Evolutionary conservation across 2,797 vertebrate species (phyloP).

Genomic region (Presbytis comata): DNA sequence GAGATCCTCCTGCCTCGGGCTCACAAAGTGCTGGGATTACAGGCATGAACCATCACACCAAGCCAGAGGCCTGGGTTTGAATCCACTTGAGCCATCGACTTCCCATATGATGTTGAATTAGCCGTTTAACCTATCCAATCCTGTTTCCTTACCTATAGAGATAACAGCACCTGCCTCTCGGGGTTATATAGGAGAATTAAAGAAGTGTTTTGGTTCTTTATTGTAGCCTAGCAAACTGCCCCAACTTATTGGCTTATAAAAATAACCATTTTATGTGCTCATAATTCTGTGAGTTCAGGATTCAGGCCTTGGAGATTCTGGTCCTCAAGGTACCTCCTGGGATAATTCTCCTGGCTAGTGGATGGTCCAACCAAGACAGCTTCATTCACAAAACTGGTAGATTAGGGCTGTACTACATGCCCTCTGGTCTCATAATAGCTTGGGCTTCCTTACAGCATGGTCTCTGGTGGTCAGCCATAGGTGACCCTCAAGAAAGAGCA

Average conservation of each 20-base stretch:
- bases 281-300: neutral
- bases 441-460: neutral
- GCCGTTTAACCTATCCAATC: neutral
- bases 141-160: neutral
- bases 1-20: neutral
- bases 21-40: neutral
- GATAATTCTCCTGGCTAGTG: neutral
- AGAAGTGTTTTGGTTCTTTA: neutral
- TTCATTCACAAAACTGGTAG: neutral
- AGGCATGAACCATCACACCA: neutral
- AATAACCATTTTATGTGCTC: neutral
- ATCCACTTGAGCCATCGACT: neutral
- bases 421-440: neutral
- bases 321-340: neutral
- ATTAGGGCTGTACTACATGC: accelerated
- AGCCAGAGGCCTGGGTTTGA: neutral
- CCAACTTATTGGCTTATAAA: neutral
- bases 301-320: neutral
- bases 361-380: neutral
- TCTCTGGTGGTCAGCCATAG: accelerated
- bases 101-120: neutral
- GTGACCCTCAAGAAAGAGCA: neutral
- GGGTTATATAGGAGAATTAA: neutral
- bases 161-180: neutral
- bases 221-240: neutral